Evolutionary conservation across 2,888 invertebrate species (phyloP).

Genomic region (Euproctis similis): DNA sequence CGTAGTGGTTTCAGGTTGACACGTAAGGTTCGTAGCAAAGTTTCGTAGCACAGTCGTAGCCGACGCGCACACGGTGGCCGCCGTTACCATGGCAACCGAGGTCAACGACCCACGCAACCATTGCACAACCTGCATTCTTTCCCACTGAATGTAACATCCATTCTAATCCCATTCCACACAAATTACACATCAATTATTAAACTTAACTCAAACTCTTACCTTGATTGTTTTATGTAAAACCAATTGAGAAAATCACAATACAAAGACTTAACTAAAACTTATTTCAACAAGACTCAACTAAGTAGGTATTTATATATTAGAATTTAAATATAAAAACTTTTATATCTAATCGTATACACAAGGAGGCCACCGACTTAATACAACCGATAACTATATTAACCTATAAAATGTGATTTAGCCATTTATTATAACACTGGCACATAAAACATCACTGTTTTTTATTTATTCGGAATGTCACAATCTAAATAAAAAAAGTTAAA

Average conservation of each 20-base stretch:
- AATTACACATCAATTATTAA: too few species aligned
- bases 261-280: too few species aligned
- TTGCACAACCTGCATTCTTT: conserved; percentile 33
- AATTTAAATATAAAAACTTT: conserved; percentile 2
- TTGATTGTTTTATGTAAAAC: conserved; percentile 4
- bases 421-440: conserved; percentile 19
- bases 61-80: conserved; percentile 48
- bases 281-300: too few species aligned
- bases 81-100: conserved; percentile 57
- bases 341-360: conserved; percentile 30
- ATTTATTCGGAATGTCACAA: conserved; percentile 42
- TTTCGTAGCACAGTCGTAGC: conserved; percentile 39
- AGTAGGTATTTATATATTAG: too few species aligned
- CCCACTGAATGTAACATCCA: conserved; percentile 7
- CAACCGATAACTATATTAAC: conserved; percentile 22
- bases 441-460: conserved; percentile 15
- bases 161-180: too few species aligned
- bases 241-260: conserved; percentile 1
- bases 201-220: conserved; percentile 11
- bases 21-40: too few species aligned
- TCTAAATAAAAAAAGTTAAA: conserved; percentile 40
- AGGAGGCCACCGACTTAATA: conserved; percentile 29
- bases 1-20: too few species aligned
- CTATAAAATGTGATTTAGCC: conserved; percentile 9
- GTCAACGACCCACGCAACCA: conserved; percentile 57